Evolutionary conservation across 2,113 vertebrate species (phyloP), one percentile per base, ranked within the genome.

Genomic region (Lasiurus borealis): DNA sequence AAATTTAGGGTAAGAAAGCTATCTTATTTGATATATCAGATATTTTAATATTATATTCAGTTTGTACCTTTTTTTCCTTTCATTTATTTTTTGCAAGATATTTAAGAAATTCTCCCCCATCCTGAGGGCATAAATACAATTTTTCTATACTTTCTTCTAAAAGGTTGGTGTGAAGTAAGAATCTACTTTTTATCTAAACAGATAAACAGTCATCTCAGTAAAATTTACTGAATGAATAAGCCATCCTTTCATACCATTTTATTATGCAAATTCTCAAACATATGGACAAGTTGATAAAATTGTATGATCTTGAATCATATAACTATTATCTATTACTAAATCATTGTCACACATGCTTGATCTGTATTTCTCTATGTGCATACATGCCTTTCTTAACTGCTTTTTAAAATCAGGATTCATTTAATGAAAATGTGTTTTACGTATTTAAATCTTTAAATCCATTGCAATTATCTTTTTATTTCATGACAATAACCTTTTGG

Each of bases 251-350:
- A 1, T 14, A 69, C 23, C 7, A 16, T 89, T 73, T 77, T 57
- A 46, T 84, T 94, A 59, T 94, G 23, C 84, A 84, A 68, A 71
- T 84, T 77, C 25, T 90, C 86, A 82, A 84, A 83, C 8, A 94
- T 46, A 34, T 2, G 36, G 29, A 83, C 23, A 75, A 75, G 12
- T 57, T 83, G 46, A 54, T 62, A 34, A 75, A 88, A 57, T 34
- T 76, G 8, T 48, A 54, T 57, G 4, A 0, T 83, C 5, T 57
- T 64, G 27, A 66, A 44, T 48, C 44, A 73, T 72, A 8, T 73
- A 52, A 52, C 44, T 59, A 72, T 48, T 73, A 64, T 1, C 3
- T 23, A 18, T 72, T 88, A 13, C 1, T 88, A n/a, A 73, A 52
- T 31, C 23, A 52, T 52, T 64, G 44, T 5, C 34, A 88, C 34